phyloP scores from a whole-genome alignment of 2,888 invertebrate genomes.

The Netelia virgata region DNA sequence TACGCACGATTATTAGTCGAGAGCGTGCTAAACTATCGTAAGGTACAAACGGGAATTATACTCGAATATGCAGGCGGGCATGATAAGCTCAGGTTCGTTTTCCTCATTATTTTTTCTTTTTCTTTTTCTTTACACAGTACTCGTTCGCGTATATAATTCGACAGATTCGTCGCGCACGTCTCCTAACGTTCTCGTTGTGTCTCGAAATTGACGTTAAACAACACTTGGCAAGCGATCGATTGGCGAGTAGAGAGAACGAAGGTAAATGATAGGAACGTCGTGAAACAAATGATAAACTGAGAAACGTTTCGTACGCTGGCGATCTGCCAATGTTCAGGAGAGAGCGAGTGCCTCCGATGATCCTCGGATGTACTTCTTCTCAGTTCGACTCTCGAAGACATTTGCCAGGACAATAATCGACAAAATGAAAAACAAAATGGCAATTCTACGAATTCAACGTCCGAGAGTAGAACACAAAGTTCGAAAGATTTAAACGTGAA shows the following conservation, averaged over 20 bases:
- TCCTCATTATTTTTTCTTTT: slow-evolving; percentile 25
- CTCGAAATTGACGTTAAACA: slow-evolving; percentile 66
- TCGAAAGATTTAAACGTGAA: not conserved
- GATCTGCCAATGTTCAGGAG: slow-evolving; percentile 61
- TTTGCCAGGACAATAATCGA: not conserved
- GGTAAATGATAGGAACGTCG: slow-evolving; percentile 1
- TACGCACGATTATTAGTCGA: slow-evolving; percentile 54
- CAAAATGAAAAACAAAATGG: not conserved
- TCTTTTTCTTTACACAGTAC: slow-evolving; percentile 51
- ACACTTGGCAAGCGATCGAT: slow-evolving; percentile 62
- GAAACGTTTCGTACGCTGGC: slow-evolving; percentile 57
- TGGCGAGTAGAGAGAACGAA: slow-evolving; percentile 8
- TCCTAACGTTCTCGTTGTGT: slow-evolving; percentile 32
- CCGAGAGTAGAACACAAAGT: not conserved
- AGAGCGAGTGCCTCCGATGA: slow-evolving; percentile 44
- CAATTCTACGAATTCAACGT: not conserved
- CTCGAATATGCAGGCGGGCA: slow-evolving; percentile 77
- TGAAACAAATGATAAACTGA: slow-evolving; percentile 49
- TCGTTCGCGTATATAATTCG: slow-evolving; percentile 68
- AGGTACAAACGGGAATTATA: slow-evolving; percentile 80
- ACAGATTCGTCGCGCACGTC: slow-evolving; percentile 44
- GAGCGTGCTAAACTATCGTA: slow-evolving; percentile 73
- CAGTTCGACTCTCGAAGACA: not conserved
- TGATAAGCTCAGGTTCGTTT: slow-evolving; percentile 79
- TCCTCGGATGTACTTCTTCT: slow-evolving; percentile 17